phyloP scores from a whole-genome alignment of 1,140 invertebrate species.

The Anastrepha ludens region DNA sequence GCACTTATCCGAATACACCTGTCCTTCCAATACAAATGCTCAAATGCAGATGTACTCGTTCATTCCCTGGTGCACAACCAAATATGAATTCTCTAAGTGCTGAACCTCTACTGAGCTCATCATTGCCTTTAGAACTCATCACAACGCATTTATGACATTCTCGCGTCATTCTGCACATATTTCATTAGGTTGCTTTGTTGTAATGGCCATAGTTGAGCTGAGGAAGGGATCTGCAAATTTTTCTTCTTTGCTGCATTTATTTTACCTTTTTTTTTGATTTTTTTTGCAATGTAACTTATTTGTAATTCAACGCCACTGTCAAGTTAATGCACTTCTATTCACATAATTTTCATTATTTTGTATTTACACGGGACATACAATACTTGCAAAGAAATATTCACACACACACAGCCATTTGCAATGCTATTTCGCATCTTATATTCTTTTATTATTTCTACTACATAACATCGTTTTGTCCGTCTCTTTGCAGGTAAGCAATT shows the following conservation, averaged over 20 bases:
- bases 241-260: background rate
- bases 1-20: background rate
- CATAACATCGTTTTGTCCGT: background rate
- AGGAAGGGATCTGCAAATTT: background rate
- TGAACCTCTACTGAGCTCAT: background rate
- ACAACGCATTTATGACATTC: background rate
- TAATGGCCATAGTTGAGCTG: background rate
- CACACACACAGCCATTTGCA: background rate
- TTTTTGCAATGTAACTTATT: background rate
- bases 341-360: background rate
- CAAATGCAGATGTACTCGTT: background rate
- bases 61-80: background rate
- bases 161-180: background rate
- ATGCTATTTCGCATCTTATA: background rate
- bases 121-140: background rate
- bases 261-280: background rate
- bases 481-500: slow-evolving; percentile 41
- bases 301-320: background rate
- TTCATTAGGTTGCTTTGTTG: slow-evolving; percentile 2
- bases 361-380: background rate
- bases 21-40: background rate
- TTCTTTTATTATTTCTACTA: background rate
- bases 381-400: background rate
- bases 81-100: background rate
- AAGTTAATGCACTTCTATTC: background rate